Evolutionary conservation across 2,113 vertebrate species (phyloP).

Genomic region (Pachypanchax playfairii): DNA sequence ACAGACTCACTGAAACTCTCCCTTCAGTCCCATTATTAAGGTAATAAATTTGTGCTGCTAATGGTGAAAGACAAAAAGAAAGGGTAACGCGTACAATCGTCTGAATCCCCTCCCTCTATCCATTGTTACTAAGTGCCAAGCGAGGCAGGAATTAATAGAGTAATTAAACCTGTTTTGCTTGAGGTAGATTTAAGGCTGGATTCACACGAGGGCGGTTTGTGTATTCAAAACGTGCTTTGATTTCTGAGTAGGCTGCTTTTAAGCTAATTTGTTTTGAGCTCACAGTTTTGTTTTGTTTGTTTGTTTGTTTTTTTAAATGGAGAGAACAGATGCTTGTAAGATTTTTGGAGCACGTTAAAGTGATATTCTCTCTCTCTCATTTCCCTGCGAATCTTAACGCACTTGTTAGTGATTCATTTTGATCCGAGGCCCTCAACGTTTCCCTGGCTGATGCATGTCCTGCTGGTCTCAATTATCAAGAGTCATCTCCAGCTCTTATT

Average conservation of each 20-base stretch:
- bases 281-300: no score
- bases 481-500: conserved; percentile 39
- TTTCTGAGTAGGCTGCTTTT: conserved; percentile 30
- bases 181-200: conserved; percentile 71
- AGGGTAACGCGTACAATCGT: conserved; percentile 46
- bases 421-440: conserved; percentile 35
- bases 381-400: conserved; percentile 41
- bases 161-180: conserved; percentile 71
- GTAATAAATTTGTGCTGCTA: conserved; percentile 64
- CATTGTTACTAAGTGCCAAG: conserved; percentile 45
- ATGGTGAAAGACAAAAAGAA: conserved; percentile 64
- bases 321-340: conserved; percentile 45
- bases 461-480: conserved; percentile 49
- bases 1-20: conserved; percentile 29
- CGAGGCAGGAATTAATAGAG: conserved; percentile 69
- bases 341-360: conserved; percentile 43
- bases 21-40: conserved; percentile 64
- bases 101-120: conserved; percentile 51
- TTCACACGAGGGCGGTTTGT: conserved; percentile 62
- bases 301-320: no score
- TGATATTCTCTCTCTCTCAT: conserved; percentile 14
- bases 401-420: conserved; percentile 39
- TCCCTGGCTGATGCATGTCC: conserved; percentile 29
- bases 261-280: conserved; percentile 44
- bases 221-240: conserved; percentile 61